Percentiles rank a stretch among this genome's conserved stretches.
Conservation (phyloP, 2,113 vertebrate species). For the Proteles cristata region DNA sequence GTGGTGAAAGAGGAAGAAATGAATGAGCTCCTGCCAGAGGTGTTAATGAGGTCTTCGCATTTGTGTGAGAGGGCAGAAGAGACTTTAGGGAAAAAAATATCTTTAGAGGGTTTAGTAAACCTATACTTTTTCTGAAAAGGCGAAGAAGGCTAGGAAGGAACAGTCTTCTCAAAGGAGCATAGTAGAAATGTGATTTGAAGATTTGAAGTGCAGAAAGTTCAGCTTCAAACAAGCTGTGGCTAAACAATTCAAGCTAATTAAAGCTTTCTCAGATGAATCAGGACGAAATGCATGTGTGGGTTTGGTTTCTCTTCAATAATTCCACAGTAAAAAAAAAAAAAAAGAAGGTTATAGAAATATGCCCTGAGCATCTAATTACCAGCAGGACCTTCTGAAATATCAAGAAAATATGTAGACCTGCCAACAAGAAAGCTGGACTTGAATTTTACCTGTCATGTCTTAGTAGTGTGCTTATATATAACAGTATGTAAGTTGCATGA, state of each 20-base stretch:
- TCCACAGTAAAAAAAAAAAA: background rate
- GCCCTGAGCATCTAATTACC: background rate
- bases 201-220: background rate
- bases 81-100: background rate
- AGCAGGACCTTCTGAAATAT: background rate
- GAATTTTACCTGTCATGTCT: background rate
- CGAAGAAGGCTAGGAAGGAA: background rate
- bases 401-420: background rate
- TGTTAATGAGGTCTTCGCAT: conserved; percentile 15
- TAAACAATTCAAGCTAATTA: background rate
- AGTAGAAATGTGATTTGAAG: background rate
- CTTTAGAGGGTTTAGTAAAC: background rate
- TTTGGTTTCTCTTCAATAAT: conserved; percentile 25
- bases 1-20: background rate
- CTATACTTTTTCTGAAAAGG: background rate
- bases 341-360: background rate
- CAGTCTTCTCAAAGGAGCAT: background rate
- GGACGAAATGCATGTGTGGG: background rate
- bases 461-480: too few species aligned
- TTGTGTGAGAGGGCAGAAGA: background rate
- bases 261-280: background rate
- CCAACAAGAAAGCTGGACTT: background rate
- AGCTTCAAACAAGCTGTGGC: background rate
- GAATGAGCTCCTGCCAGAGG: background rate
- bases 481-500: background rate